Base-by-base conservation (phyloP, 2,888 invertebrate species). In the Microchrysa polita region DNA sequence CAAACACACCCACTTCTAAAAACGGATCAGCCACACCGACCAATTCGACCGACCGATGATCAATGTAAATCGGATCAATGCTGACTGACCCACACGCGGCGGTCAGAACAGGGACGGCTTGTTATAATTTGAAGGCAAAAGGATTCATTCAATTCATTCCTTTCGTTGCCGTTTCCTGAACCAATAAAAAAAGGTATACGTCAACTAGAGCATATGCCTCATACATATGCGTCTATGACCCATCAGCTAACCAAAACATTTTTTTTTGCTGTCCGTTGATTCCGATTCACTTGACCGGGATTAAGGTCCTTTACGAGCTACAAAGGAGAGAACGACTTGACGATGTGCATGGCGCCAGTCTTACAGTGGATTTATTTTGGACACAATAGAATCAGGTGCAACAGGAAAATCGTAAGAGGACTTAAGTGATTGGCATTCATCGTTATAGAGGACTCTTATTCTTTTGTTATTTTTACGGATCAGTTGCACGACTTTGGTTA, bases 361-460 rank as follows among this genome's bases (percentile, higher is more conserved):
- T 57, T 69, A 69, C 55, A 69, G 20, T 57, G 34, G 57, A 69
- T 55, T 69, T 57, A 5, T 5, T 22, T 7, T 18, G 23, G 7
- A 61, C 59, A 72, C 72, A 61, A 61, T 44, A 16, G 61, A 72
- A 72, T 72, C 72, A 72, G 72, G 72, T 72, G 72, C 72, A 60
- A 72, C 23, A 60, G 44, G 57, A 69, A 69, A 57, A 52, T 69
- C 27, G 9, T 69, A 69, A 69, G 40, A 69, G 69, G 69, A 69
- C 69, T 69, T 55, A 69, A 69, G 69, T 69, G 69, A 69, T 69
- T 69, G 69, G 69, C 69, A 69, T 69, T 69, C 57, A 16, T 69
- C 55, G 12, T 42, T 48, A n/a, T n/a, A n/a, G n/a, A 48, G 22
- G 48, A 20, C 40, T 34, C 34, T 55, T 5, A 10, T 20, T 52